phyloP scores from a whole-genome alignment of 1,140 invertebrate genomes.

The Bombus affinis region DNA sequence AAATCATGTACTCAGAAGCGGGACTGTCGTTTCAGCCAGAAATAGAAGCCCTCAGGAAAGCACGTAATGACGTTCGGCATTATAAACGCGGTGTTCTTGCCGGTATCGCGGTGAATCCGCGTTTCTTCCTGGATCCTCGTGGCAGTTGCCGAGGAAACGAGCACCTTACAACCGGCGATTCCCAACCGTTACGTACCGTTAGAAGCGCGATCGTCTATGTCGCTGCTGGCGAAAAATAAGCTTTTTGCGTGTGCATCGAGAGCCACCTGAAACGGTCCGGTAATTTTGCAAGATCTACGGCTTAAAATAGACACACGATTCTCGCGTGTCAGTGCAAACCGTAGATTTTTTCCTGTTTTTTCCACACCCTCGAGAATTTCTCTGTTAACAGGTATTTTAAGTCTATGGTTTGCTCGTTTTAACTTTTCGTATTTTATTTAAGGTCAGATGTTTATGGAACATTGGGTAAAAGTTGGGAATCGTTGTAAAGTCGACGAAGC shows the following conservation, averaged over 20 bases:
- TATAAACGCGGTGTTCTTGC: constrained; percentile 16
- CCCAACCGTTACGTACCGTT: constrained; percentile 75
- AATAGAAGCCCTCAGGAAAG: constrained; percentile 16
- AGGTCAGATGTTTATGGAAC: not conserved
- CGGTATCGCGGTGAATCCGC: constrained; percentile 30
- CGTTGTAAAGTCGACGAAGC: not conserved
- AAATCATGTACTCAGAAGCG: not conserved
- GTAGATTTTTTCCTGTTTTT: not conserved
- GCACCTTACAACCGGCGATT: constrained; percentile 65
- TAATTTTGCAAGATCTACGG: constrained; percentile 18
- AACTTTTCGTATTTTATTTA: not conserved
- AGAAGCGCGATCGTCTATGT: constrained; percentile 59
- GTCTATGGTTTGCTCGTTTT: not conserved
- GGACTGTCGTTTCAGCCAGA: not conserved
- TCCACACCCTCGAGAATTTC: not conserved
- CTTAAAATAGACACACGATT: constrained; percentile 34
- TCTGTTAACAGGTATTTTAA: not conserved
- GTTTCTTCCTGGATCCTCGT: constrained; percentile 60
- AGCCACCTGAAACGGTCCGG: constrained; percentile 38
- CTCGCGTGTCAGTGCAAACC: not conserved
- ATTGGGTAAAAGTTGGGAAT: not conserved
- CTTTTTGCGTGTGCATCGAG: constrained; percentile 14
- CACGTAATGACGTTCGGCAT: constrained; percentile 31
- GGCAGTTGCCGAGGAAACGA: constrained; percentile 53
- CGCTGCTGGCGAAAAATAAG: constrained; percentile 40